Evolutionary conservation across 1,140 invertebrate genomes (phyloP), one percentile per base, ranked within the genome.

Genomic region (Anastatus disparis): DNA sequence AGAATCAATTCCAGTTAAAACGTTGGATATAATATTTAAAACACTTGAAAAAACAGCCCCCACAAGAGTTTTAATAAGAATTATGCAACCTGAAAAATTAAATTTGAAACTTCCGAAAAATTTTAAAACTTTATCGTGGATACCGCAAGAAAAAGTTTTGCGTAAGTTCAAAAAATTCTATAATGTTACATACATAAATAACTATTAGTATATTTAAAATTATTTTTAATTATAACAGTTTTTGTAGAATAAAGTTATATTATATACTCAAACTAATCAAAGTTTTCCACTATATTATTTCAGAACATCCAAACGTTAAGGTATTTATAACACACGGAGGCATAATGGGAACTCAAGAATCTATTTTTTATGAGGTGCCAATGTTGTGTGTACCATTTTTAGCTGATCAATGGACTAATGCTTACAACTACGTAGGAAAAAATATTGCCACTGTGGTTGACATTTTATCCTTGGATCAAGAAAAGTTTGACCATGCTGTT

Each of bases 251-350:
- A 17, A 44, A 44, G 7, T 77, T 55, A 56, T 48, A 6, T 22
- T 31, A 24, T 20, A 12, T 59, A 24, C 56, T 17, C 29, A 24
- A n/a, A n/a, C n/a, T n/a, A n/a, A n/a, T n/a, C n/a, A n/a, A n/a
- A n/a, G n/a, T n/a, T n/a, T n/a, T n/a, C n/a, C n/a, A n/a, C n/a
- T n/a, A n/a, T n/a, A n/a, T n/a, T 15, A 38, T 56, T 65, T 44
- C 56, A 85, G 83, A 84, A 13, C 83, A 84, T 53, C 76, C 72
- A 20, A 84, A 84, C 29, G 27, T 81, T 15, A 86, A 87, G 65
- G 89, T 88, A 0, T 94, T 94, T 69, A 88, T 94, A 69, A 90
- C 91, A 0, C 93, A 95, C 74, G 91, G 89, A 22, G 93, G 93
- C 0, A 87, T 93, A 35, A 87, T 93, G 77, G 90, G 93, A 17